Base-by-base conservation (phyloP, 2,888 invertebrate species). In the Ornithoptera priamus region DNA sequence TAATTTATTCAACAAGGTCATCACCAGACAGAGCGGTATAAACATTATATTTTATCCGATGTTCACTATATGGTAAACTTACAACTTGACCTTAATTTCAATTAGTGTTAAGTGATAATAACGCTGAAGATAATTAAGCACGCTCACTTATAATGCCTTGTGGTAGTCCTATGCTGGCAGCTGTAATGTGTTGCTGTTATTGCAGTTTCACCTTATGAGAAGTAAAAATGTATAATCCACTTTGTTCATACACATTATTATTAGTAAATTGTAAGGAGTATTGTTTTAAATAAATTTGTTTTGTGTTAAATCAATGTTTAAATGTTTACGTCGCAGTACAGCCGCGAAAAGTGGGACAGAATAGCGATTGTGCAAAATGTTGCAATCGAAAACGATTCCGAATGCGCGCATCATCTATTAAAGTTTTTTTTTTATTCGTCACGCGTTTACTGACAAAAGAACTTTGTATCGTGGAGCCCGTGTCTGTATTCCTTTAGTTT, bases 361-460 rank as follows among this genome's bases (percentile, higher is more conserved):
- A 10, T 20, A 39, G 36, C 39, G 61, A 60, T 66, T 66, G 59
- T 53, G 66, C 57, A 67, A 67, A 62, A 56, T 8, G 12, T 62
- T 62, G 42, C 57, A 62, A 62, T 6, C 15, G 24, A 57, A 62
- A 62, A 67, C 61, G 39, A 50, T 15, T 50, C 50, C 50, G 50
- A 50, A 39, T 10, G 39, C 39, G 39, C 17, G 17, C 50, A 17
- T 50, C 18, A 17, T 15, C 46, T 15, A 46, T 46, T 17, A 15
- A 12, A 0, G 12, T 12, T 50, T 18, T 18, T 50, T 17, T 50
- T 17, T 17, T 5, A 17, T 50, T 15, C 50, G 18, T 15, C 17
- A 50, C 18, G 2, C 50, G 50, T 39, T 39, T 39, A 39, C 50
- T 5, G 50, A 17, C 18, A 50, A 50, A 50, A 5, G 50, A 50